Conservation (phyloP, 1,140 invertebrate genomes). For the Schlechtendalia chinensis region DNA sequence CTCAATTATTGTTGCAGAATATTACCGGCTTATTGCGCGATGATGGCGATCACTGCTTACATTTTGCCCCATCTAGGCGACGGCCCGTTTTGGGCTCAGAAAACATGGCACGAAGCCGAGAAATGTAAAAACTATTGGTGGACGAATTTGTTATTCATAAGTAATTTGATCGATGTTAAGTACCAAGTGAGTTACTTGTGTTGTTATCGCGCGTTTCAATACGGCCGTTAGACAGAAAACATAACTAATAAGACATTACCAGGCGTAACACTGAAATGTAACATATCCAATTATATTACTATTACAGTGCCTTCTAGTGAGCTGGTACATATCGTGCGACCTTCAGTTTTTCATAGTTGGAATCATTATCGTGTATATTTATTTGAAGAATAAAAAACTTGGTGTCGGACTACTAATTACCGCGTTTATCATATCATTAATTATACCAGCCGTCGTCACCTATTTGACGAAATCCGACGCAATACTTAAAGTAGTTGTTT, state of each 20-base stretch:
- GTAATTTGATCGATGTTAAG: neutral
- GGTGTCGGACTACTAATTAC: neutral
- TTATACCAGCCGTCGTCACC: neutral
- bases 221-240: too few relatives aligned
- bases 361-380: conserved; percentile 1
- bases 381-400: conserved; percentile 10
- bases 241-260: neutral
- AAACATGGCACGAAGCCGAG: neutral
- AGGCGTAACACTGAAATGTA: too few relatives aligned
- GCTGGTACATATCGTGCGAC: conserved; percentile 49
- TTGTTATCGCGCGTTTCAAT: too few relatives aligned
- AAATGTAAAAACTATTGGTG: conserved; percentile 29
- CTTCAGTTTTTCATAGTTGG: conserved; percentile 36
- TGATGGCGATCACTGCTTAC: neutral
- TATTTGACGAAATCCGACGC: conserved; percentile 6
- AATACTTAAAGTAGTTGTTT: conserved; percentile 12
- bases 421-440: neutral
- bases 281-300: neutral
- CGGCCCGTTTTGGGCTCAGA: neutral
- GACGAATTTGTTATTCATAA: conserved; percentile 4
- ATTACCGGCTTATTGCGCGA: neutral
- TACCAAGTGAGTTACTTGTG: neutral
- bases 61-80: neutral
- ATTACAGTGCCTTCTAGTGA: conserved; percentile 45
- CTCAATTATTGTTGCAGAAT: neutral